A percentile compares a stretch with the other conserved stretches of the same genome.
These are phyloP conservation scores for Hydrotaea cyrtoneurina DNA, from an alignment of 2,888 invertebrate genomes.

Conservation along the genomic window DNA sequence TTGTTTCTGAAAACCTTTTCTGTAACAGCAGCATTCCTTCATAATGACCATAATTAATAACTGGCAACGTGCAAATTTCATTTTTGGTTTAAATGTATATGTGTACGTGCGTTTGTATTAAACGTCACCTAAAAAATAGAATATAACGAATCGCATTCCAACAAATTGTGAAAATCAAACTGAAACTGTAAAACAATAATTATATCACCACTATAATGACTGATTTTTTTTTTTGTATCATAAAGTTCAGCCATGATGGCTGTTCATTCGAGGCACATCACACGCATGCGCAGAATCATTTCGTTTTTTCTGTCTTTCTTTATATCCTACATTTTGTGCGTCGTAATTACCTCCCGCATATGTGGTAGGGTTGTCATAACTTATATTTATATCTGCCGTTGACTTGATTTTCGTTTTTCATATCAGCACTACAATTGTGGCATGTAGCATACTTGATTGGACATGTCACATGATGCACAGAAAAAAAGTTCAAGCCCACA, in stretches of 20 bases:
- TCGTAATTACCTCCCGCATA: constrained; percentile 36
- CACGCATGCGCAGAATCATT: constrained; percentile 40
- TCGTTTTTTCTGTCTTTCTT: neutral
- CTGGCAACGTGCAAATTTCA: constrained; percentile 50
- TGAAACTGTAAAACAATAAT: constrained; percentile 15
- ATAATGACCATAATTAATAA: constrained; percentile 57
- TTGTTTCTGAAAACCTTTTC: constrained; percentile 37
- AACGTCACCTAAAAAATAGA: constrained; percentile 51
- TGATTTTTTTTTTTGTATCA: constrained; percentile 18
- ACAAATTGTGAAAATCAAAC: neutral
- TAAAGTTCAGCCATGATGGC: constrained; percentile 24
- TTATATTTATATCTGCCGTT: neutral
- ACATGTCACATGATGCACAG: neutral
- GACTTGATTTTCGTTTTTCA: neutral
- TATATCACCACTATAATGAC: constrained; percentile 37
- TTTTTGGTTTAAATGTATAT: constrained; percentile 19
- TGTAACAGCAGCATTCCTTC: constrained; percentile 58
- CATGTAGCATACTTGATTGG: neutral
- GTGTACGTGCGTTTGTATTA: neutral
- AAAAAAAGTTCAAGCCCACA: too few relatives aligned
- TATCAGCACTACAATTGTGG: neutral
- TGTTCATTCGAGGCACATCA: constrained; percentile 23
- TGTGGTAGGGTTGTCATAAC: neutral
- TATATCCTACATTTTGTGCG: neutral
- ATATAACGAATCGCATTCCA: constrained; percentile 38